Evolutionary conservation across 2,113 vertebrate genomes (phyloP).

Genomic region (Ariopsis seemanni): DNA sequence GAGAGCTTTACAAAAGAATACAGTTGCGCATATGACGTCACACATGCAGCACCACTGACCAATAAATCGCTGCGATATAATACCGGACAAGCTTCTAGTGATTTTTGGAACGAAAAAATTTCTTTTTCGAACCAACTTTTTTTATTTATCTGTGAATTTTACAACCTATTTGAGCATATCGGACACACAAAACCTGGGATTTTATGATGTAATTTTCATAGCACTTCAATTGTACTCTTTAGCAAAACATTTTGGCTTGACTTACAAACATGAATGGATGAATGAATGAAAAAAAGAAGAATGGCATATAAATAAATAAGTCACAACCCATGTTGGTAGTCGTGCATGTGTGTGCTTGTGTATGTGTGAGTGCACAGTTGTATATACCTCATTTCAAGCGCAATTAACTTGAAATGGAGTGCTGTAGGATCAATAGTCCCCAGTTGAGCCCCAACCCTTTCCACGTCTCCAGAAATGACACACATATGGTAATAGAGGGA

Average conservation of each 20-base stretch:
- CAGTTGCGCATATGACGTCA: too few species aligned
- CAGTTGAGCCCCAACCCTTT: conserved; percentile 77
- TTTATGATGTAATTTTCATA: too few species aligned
- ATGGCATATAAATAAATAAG: conserved; percentile 75
- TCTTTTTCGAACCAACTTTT: too few species aligned
- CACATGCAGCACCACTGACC: too few species aligned
- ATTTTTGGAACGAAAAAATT: too few species aligned
- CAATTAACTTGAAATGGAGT: conserved; percentile 85
- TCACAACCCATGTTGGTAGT: conserved; percentile 66
- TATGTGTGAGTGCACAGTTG: conserved; percentile 33
- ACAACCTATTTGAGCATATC: too few species aligned
- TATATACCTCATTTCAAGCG: conserved; percentile 81
- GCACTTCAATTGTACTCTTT: too few species aligned
- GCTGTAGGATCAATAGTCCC: conserved; percentile 81
- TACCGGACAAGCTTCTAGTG: too few species aligned
- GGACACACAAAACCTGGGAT: too few species aligned
- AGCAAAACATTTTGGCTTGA: neutral
- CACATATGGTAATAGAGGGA: conserved; percentile 80
- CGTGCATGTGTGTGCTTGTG: conserved; percentile 61
- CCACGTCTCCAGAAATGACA: conserved; percentile 76
- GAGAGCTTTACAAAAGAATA: too few species aligned
- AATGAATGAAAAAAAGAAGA: neutral
- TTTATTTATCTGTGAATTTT: too few species aligned
- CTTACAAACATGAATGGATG: neutral
- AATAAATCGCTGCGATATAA: too few species aligned